Evolutionary conservation across 2,888 invertebrate genomes (phyloP).

Genomic region (Melinaea menophilus): DNA sequence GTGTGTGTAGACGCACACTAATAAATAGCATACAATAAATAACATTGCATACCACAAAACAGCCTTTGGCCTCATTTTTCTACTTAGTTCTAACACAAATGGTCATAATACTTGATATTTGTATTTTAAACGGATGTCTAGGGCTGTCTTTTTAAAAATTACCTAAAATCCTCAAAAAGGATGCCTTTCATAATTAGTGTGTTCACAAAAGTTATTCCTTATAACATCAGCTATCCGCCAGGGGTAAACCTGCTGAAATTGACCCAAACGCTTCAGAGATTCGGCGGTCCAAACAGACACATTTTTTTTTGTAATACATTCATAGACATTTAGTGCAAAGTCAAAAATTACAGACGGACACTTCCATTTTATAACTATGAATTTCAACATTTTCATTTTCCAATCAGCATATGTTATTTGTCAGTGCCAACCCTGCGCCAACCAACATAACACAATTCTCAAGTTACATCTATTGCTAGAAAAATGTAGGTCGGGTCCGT

Average conservation of each 20-base stretch:
- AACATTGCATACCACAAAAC: slow-evolving; percentile 11
- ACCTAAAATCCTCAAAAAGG: not conserved
- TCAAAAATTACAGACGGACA: no score
- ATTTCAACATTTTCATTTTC: not conserved
- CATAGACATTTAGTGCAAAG: no score
- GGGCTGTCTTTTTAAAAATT: slow-evolving; percentile 16
- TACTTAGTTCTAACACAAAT: slow-evolving; percentile 26
- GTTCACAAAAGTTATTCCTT: no score
- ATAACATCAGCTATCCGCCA: no score
- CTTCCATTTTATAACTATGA: not conserved
- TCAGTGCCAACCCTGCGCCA: slow-evolving; percentile 19
- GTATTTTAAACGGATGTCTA: slow-evolving; percentile 16
- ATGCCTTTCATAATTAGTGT: not conserved
- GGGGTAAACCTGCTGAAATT: no score
- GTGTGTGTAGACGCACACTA: not conserved
- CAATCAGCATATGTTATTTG: slow-evolving; percentile 14
- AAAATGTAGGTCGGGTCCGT: slow-evolving; percentile 67
- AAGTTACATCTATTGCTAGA: slow-evolving; percentile 61
- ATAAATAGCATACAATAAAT: not conserved
- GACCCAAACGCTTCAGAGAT: no score
- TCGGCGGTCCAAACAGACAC: no score
- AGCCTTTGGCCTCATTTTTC: slow-evolving; percentile 30
- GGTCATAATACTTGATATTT: slow-evolving; percentile 27
- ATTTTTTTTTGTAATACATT: no score
- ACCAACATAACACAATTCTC: slow-evolving; percentile 49